A percentile compares a stretch with the other conserved stretches of the same genome.
Evolutionary conservation across 2,888 invertebrate genomes (phyloP).

Genomic region (Scaptomyza caliginosa): DNA sequence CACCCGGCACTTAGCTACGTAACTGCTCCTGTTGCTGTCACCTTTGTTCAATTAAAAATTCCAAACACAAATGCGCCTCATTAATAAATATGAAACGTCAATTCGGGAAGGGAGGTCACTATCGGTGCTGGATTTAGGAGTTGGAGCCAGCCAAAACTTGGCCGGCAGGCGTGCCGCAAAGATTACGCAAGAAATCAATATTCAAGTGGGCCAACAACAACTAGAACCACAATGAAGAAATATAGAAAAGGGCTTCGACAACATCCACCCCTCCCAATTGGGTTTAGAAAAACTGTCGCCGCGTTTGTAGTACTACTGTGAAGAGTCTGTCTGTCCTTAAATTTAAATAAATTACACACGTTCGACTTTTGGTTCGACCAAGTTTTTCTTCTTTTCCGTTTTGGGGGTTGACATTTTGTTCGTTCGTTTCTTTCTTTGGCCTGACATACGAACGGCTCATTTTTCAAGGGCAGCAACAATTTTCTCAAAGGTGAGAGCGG

Average conservation of each 20-base stretch:
- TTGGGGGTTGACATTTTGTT: conserved; percentile 62
- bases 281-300: conserved; percentile 35
- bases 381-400: conserved; percentile 38
- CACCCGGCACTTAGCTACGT: not conserved
- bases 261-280: not conserved
- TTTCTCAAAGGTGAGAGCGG: conserved; percentile 60
- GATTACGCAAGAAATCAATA: conserved; percentile 78
- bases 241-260: conserved; percentile 51
- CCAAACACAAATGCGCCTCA: conserved; percentile 80
- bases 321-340: conserved; percentile 47
- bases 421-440: conserved; percentile 11
- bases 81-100: conserved; percentile 81
- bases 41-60: conserved; percentile 78
- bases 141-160: not conserved
- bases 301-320: conserved; percentile 7
- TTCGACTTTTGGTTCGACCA: conserved; percentile 69
- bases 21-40: conserved; percentile 15
- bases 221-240: not conserved
- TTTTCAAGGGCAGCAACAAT: conserved; percentile 73
- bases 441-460: conserved; percentile 76
- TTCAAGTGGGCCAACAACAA: conserved; percentile 61
- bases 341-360: conserved; percentile 78
- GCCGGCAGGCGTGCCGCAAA: conserved; percentile 56
- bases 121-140: conserved; percentile 40
- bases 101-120: conserved; percentile 58